These are phyloP conservation scores for Drosophila lowei DNA, from an alignment of 1,140 invertebrate species.

Conservation along the genomic window DNA sequence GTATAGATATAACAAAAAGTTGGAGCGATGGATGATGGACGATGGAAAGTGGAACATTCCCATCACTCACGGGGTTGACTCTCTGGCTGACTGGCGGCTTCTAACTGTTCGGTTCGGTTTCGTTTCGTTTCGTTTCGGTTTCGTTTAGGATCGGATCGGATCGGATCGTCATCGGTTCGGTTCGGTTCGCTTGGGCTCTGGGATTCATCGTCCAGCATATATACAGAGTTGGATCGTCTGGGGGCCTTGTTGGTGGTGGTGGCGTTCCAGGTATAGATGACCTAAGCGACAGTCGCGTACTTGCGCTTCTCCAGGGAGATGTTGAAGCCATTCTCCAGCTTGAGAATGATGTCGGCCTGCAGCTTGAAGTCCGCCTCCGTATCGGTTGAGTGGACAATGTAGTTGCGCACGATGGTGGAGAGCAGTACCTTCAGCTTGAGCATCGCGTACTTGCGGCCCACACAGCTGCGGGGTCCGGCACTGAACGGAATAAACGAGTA, in stretches of 20 bases:
- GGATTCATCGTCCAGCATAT: slow-evolving; percentile 15
- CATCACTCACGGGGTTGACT: slow-evolving; percentile 46
- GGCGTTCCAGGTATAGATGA: no score
- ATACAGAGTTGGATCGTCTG: slow-evolving; percentile 15
- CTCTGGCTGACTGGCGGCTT: slow-evolving; percentile 51
- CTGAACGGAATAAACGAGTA: slow-evolving; percentile 95
- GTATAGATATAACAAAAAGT: slow-evolving; percentile 15
- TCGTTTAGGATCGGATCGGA: slow-evolving; percentile 1
- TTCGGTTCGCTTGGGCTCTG: not conserved
- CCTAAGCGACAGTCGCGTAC: slow-evolving; percentile 54
- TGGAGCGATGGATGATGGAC: not conserved
- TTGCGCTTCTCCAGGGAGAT: slow-evolving; percentile 71
- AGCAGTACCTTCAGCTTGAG: slow-evolving; percentile 93
- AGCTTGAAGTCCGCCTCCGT: slow-evolving; percentile 89
- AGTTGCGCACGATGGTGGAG: slow-evolving; percentile 93
- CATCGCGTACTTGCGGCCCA: slow-evolving; percentile 92
- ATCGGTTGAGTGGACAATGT: slow-evolving; percentile 87
- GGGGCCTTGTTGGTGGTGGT: no score
- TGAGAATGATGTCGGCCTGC: slow-evolving; percentile 92
- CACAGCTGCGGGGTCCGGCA: slow-evolving; percentile 92
- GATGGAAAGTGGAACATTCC: not conserved
- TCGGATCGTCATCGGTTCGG: not conserved
- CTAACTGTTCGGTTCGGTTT: slow-evolving; percentile 18
- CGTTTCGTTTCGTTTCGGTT: no score
- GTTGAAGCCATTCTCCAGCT: slow-evolving; percentile 85